Percentiles rank a stretch among this genome's conserved stretches.
These are phyloP conservation scores for Himantopus leucocephalus DNA, from an alignment of 2,113 vertebrate species.

Conservation along the genomic window DNA sequence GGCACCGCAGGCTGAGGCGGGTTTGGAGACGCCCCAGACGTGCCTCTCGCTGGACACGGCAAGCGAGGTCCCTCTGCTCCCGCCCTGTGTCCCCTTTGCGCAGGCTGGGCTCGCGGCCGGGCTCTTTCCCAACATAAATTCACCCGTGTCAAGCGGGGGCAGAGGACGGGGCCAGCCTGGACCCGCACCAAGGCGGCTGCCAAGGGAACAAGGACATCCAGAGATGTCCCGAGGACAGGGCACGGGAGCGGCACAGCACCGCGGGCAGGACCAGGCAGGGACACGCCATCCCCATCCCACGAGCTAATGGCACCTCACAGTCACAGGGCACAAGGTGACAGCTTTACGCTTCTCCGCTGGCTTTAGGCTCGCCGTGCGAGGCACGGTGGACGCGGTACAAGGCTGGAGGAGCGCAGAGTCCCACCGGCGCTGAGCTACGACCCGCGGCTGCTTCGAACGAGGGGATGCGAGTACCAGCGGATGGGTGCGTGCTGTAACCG, in stretches of 20 bases:
- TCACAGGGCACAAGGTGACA: background rate
- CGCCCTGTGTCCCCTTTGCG: background rate
- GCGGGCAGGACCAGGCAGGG: background rate
- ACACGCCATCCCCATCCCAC: fast-evolving
- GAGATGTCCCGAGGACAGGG: background rate
- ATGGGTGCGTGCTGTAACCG: background rate
- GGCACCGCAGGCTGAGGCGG: background rate
- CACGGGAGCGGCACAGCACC: background rate
- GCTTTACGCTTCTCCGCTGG: fast-evolving
- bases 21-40: background rate
- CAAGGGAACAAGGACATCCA: fast-evolving
- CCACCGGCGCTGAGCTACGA: fast-evolving
- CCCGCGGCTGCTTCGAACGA: background rate
- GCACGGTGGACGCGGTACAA: fast-evolving
- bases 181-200: fast-evolving
- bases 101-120: background rate
- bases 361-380: fast-evolving
- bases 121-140: background rate
- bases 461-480: background rate
- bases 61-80: background rate
- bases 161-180: background rate
- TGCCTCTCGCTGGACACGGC: fast-evolving
- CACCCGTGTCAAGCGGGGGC: background rate
- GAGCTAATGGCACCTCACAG: fast-evolving
- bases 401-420: background rate